Conservation (phyloP, 2,888 invertebrate species). For the Apamea anceps region DNA sequence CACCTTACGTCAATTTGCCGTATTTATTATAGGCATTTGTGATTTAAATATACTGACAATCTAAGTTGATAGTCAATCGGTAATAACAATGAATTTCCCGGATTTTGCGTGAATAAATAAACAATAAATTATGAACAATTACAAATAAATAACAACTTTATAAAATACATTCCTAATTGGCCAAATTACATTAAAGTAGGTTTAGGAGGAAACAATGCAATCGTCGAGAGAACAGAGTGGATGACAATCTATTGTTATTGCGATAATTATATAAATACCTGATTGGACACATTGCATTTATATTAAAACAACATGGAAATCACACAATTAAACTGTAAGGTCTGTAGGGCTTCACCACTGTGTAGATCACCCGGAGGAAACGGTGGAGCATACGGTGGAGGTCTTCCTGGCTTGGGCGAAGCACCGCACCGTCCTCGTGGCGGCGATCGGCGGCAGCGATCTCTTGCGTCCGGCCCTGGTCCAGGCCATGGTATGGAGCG, state of each 20-base stretch:
- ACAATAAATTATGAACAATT: not conserved
- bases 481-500: no score
- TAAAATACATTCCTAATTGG: slow-evolving; percentile 22
- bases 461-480: no score
- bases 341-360: not conserved
- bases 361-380: no score
- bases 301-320: not conserved
- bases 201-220: slow-evolving; percentile 32
- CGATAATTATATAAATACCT: slow-evolving; percentile 25
- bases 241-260: slow-evolving; percentile 26
- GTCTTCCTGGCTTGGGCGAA: no score
- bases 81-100: not conserved
- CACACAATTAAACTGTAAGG: not conserved
- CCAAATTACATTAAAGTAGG: slow-evolving; percentile 11
- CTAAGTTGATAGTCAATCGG: not conserved
- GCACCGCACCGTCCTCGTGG: no score
- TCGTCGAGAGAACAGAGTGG: slow-evolving; percentile 4
- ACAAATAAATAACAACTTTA: slow-evolving; percentile 13
- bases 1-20: not conserved
- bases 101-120: slow-evolving; percentile 5
- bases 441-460: no score
- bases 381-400: no score
- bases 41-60: not conserved
- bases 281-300: slow-evolving; percentile 14
- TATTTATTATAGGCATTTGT: not conserved